These are phyloP conservation scores for Ethmia dodecea DNA, from an alignment of 2,888 invertebrate species.

Conservation along the genomic window DNA sequence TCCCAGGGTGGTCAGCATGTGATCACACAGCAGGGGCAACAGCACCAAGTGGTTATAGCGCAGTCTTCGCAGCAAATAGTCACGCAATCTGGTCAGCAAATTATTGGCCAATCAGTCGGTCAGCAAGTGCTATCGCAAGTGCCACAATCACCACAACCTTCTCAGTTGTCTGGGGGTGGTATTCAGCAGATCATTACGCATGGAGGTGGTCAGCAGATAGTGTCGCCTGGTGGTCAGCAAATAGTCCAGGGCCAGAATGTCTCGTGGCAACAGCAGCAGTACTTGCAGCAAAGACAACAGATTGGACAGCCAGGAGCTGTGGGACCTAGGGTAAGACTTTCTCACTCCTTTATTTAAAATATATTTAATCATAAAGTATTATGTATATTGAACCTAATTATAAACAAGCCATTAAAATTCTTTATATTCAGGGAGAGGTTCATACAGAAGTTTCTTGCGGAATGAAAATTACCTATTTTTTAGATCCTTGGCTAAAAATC, in stretches of 20 bases:
- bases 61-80: constrained; percentile 72
- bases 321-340: constrained; percentile 62
- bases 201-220: constrained; percentile 66
- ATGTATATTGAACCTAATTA: no score
- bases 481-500: no score
- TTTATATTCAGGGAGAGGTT: no score
- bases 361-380: no score
- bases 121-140: constrained; percentile 64
- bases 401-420: no score
- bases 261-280: constrained; percentile 71
- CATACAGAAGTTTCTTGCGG: no score
- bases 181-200: constrained; percentile 73
- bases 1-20: constrained; percentile 72
- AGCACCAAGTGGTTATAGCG: constrained; percentile 69
- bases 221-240: constrained; percentile 64
- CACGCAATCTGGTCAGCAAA: constrained; percentile 64
- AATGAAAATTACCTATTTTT: no score
- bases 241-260: constrained; percentile 67
- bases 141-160: constrained; percentile 60
- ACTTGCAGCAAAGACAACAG: constrained; percentile 69
- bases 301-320: constrained; percentile 71
- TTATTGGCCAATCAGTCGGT: constrained; percentile 59
- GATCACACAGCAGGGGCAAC: constrained; percentile 66
- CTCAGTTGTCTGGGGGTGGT: constrained; percentile 56
- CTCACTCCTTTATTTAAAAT: no score